phyloP scores from a whole-genome alignment of 2,113 vertebrate genomes.

The Psittacara wagleri region DNA sequence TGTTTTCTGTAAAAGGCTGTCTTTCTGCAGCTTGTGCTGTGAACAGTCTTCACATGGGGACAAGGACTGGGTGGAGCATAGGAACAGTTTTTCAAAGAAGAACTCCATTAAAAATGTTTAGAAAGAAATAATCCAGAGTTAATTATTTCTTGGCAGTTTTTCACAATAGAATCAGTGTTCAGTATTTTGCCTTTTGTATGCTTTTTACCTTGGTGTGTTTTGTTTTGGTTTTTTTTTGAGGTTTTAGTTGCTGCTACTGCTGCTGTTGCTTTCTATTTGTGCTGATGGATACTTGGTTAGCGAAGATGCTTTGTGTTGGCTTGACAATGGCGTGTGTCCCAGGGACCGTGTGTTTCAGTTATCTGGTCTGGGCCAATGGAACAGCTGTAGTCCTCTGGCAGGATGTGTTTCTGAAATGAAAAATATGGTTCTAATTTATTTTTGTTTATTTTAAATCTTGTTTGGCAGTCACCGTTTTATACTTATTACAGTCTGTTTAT shows the following conservation, averaged over 20 bases:
- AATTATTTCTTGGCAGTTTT: not conserved
- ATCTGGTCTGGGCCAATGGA: constrained; percentile 10
- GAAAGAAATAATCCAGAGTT: not conserved
- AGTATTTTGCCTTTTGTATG: not conserved
- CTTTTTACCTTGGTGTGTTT: not conserved
- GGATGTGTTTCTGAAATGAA: not conserved
- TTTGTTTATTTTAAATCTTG: not conserved
- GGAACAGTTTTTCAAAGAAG: not conserved
- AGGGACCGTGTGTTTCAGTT: not conserved
- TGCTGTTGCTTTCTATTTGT: not conserved
- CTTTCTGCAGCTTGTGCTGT: not conserved
- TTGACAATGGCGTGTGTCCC: not conserved
- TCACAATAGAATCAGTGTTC: not conserved
- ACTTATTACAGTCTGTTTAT: not conserved
- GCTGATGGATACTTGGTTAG: not conserved
- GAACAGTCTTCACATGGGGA: not conserved
- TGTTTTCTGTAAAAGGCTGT: not conserved
- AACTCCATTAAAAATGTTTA: not conserved
- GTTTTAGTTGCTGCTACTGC: not conserved
- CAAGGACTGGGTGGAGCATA: not conserved
- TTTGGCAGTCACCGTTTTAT: not conserved
- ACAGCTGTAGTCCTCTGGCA: constrained; percentile 41
- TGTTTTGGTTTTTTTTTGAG: not conserved
- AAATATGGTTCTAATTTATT: constrained; percentile 1
- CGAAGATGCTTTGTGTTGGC: not conserved